A percentile compares a stretch with the other conserved stretches of the same genome.
These are phyloP conservation scores for Eleginops maclovinus DNA, from an alignment of 2,113 vertebrate genomes.

Conservation along the genomic window DNA sequence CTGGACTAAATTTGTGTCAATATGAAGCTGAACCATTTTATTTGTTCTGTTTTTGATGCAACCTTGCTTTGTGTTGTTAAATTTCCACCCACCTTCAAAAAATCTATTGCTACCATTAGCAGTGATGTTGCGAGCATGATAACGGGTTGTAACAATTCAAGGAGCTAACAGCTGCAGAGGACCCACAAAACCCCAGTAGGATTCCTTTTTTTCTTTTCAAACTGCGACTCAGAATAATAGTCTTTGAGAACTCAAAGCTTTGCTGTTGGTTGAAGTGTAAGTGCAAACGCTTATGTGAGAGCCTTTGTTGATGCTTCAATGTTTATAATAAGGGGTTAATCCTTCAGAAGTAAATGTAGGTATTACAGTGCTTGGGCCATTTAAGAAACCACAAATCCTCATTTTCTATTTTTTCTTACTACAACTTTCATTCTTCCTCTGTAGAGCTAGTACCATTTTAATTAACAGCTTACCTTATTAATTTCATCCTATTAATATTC, in stretches of 20 bases:
- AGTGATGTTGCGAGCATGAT: not conserved
- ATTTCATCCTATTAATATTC: slow-evolving; percentile 37
- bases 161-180: not conserved
- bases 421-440: not conserved
- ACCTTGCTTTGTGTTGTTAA: not conserved
- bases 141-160: not conserved
- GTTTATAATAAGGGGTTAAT: not conserved
- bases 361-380: not conserved
- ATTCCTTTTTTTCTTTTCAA: not conserved
- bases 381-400: slow-evolving; percentile 6
- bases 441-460: not conserved
- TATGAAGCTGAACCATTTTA: not conserved
- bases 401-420: not conserved
- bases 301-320: slow-evolving; percentile 2
- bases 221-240: not conserved
- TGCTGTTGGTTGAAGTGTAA: not conserved
- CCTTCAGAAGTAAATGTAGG: slow-evolving; percentile 1
- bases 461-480: slow-evolving; percentile 29
- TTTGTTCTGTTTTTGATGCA: not conserved
- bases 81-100: not conserved
- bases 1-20: not conserved
- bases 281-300: not conserved
- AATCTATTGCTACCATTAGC: not conserved
- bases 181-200: not conserved
- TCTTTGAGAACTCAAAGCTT: not conserved